Conservation (phyloP, 2,797 vertebrate species). For the Falco biarmicus region DNA sequence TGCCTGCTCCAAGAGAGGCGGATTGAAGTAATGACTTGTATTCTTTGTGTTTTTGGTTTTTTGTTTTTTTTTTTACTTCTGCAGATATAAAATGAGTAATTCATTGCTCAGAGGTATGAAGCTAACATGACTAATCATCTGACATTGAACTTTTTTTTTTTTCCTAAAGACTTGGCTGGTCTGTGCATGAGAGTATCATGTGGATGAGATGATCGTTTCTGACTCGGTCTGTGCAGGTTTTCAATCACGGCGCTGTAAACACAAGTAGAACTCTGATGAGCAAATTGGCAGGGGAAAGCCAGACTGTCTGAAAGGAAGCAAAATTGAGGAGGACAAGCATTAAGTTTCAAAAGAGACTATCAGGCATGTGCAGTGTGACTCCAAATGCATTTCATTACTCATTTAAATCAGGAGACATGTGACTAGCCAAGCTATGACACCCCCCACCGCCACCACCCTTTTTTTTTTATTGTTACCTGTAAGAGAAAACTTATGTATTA, state of each 20-base stretch:
- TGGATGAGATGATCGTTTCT: neutral
- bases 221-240: neutral
- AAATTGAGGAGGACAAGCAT: neutral
- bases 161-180: neutral
- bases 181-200: neutral
- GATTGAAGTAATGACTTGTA: neutral
- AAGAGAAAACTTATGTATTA: neutral
- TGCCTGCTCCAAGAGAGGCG: neutral
- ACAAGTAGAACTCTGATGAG: neutral
- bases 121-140: neutral
- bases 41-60: too few relatives aligned
- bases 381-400: neutral
- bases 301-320: slow-evolving; percentile 8
- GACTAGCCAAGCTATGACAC: neutral
- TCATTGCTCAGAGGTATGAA: neutral
- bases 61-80: neutral
- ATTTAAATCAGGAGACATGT: neutral
- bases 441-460: neutral
- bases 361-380: neutral
- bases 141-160: neutral
- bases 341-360: neutral
- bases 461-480: neutral
- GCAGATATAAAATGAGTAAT: neutral
- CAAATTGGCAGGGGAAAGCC: neutral
- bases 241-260: neutral